Evolutionary conservation across 2,888 invertebrate species (phyloP).

Genomic region (Cetonia aurata): DNA sequence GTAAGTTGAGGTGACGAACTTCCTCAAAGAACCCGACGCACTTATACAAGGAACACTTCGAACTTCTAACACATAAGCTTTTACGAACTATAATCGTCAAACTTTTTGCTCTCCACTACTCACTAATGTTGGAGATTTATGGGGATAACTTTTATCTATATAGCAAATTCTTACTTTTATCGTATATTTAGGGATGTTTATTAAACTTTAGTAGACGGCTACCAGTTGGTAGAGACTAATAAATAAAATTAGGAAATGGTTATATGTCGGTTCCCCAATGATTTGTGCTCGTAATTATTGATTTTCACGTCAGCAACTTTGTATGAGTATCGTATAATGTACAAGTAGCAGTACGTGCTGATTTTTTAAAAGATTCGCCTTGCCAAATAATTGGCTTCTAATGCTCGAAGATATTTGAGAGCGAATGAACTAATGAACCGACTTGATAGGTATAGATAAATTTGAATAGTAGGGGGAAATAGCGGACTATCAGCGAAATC

Average conservation of each 20-base stretch:
- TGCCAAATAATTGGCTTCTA: slow-evolving; percentile 18
- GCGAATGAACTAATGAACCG: slow-evolving; percentile 32
- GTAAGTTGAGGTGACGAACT: slow-evolving; percentile 53
- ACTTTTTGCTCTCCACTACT: slow-evolving; percentile 42
- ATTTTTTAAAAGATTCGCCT: background rate
- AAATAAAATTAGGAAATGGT: too few species aligned
- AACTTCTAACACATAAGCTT: slow-evolving; percentile 48
- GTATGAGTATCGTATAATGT: background rate
- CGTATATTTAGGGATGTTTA: slow-evolving; percentile 20
- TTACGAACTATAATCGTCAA: slow-evolving; percentile 46
- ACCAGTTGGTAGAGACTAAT: background rate
- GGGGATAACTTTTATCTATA: slow-evolving; percentile 41
- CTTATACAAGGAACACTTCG: slow-evolving; percentile 32
- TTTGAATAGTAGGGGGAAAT: slow-evolving; percentile 31
- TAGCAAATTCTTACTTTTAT: slow-evolving; percentile 25
- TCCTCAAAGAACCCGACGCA: slow-evolving; percentile 51
- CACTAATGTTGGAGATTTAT: slow-evolving; percentile 43
- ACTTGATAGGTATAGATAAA: slow-evolving; percentile 36
- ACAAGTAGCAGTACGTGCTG: background rate
- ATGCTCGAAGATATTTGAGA: slow-evolving; percentile 20
- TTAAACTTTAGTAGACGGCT: background rate
- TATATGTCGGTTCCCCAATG: background rate
- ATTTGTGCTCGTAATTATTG: too few species aligned
- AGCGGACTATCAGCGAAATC: slow-evolving; percentile 35
- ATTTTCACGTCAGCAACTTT: too few species aligned